Evolutionary conservation across 2,797 vertebrate genomes (phyloP).

Genomic region (Sardinella longiceps): DNA sequence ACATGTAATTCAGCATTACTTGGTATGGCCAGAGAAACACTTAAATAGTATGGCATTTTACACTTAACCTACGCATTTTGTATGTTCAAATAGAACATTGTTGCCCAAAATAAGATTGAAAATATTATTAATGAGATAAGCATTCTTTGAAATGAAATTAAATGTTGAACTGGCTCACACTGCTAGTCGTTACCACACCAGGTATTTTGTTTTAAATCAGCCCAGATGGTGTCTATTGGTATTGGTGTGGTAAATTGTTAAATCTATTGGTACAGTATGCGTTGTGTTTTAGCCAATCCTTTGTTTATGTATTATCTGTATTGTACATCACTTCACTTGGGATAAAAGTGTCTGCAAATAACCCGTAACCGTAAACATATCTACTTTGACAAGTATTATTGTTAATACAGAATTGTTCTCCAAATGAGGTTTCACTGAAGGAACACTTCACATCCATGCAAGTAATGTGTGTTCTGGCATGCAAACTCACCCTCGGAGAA

Average conservation of each 20-base stretch:
- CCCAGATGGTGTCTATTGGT: too few species aligned
- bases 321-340: too few species aligned
- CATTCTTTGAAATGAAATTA: neutral
- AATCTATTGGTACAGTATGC: neutral
- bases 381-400: too few species aligned
- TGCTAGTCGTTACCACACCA: neutral
- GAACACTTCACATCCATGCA: neutral
- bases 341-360: too few species aligned
- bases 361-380: too few species aligned
- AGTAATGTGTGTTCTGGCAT: neutral
- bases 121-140: neutral
- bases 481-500: conserved; percentile 88
- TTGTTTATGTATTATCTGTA: too few species aligned
- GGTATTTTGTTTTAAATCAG: neutral
- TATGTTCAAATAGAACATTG: neutral
- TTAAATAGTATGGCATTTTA: neutral
- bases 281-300: too few species aligned
- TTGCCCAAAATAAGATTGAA: neutral
- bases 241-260: too few species aligned
- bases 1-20: too few species aligned
- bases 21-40: too few species aligned
- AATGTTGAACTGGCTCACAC: neutral
- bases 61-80: neutral
- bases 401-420: neutral
- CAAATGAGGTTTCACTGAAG: neutral